A percentile compares a stretch with the other conserved stretches of the same genome.
phyloP scores from a whole-genome alignment of 2,888 invertebrate species.

The Brachylomia viminalis region DNA sequence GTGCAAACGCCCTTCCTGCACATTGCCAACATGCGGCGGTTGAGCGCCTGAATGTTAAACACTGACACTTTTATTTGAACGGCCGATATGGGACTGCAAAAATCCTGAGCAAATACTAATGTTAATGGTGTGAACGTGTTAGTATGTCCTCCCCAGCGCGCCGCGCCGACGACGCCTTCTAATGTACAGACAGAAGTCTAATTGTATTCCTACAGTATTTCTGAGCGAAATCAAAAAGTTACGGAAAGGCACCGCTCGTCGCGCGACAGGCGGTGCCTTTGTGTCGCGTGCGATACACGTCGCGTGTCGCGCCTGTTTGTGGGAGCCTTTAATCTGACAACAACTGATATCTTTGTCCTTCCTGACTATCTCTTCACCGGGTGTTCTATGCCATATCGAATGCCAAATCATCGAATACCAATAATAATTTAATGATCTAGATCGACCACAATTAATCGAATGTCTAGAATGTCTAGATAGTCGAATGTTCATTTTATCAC shows the following conservation, averaged over 20 bases:
- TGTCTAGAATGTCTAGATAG: neutral
- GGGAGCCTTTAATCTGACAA: neutral
- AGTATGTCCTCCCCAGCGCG: neutral
- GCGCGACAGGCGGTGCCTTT: too few relatives aligned
- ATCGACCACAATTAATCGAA: neutral
- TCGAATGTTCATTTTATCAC: neutral
- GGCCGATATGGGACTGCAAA: slow-evolving; percentile 24
- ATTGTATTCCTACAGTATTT: neutral
- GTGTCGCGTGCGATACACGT: too few relatives aligned
- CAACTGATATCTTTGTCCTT: neutral
- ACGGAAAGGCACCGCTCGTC: too few relatives aligned
- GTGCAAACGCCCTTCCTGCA: slow-evolving; percentile 44
- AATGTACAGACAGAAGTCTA: neutral
- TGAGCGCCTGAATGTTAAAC: slow-evolving; percentile 43
- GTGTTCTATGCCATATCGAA: neutral
- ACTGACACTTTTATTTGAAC: slow-evolving; percentile 32
- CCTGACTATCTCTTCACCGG: neutral
- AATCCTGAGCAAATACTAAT: slow-evolving; percentile 22
- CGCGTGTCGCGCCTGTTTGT: too few relatives aligned
- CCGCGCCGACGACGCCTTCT: neutral
- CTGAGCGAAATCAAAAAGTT: neutral
- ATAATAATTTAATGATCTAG: neutral
- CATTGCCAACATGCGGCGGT: slow-evolving; percentile 41
- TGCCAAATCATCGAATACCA: neutral
- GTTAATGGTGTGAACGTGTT: slow-evolving; percentile 25